These are phyloP conservation scores for Enteromius viviparus DNA, from an alignment of 2,797 vertebrate species.

Conservation along the genomic window DNA sequence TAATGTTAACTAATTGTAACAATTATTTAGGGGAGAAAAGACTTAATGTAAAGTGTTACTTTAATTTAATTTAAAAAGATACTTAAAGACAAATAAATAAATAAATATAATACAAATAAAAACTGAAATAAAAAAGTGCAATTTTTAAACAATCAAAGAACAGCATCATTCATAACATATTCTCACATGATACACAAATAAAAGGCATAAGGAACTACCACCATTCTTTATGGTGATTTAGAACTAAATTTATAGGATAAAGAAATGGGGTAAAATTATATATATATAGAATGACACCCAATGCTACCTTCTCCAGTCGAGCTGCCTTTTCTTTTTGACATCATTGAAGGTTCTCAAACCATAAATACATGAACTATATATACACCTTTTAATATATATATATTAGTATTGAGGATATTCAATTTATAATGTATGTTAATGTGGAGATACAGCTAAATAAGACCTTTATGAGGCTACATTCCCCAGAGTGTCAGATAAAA, in stretches of 20 bases:
- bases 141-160: conserved; percentile 29
- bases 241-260: neutral
- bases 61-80: neutral
- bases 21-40: neutral
- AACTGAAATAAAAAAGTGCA: conserved; percentile 52
- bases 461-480: conserved; percentile 24
- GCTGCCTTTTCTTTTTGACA: conserved; percentile 37
- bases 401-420: neutral
- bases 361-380: neutral
- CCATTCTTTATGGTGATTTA: neutral
- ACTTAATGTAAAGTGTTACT: neutral
- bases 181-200: neutral
- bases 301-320: neutral
- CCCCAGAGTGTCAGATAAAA: neutral
- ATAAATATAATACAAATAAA: conserved; percentile 15
- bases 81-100: neutral
- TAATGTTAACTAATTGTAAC: neutral
- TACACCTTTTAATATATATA: neutral
- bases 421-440: neutral
- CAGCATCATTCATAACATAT: neutral
- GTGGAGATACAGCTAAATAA: conserved; percentile 4
- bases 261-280: neutral
- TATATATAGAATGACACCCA: neutral
- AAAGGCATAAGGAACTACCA: conserved; percentile 1
- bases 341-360: conserved; percentile 5